A percentile compares a stretch with the other conserved stretches of the same genome.
Evolutionary conservation across 2,797 vertebrate genomes (phyloP).

Genomic region (Spinibarbus caldwelli): DNA sequence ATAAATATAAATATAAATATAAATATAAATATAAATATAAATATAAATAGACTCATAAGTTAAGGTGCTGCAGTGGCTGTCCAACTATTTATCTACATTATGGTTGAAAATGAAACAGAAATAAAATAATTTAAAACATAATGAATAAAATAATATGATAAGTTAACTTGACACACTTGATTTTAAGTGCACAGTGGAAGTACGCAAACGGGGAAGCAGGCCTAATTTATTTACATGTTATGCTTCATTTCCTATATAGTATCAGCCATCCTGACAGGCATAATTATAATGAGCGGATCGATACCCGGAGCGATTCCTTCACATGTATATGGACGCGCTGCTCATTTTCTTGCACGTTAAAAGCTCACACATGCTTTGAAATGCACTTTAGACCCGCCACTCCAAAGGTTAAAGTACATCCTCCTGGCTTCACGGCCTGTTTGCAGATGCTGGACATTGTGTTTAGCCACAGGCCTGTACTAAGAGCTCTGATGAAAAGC

Average conservation of each 20-base stretch:
- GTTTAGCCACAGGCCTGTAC: slow-evolving; percentile 51
- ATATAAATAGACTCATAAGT: too few relatives aligned
- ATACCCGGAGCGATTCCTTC: slow-evolving; percentile 14
- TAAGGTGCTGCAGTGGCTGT: too few relatives aligned
- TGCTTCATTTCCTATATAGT: slow-evolving; percentile 11
- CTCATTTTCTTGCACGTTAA: slow-evolving; percentile 28
- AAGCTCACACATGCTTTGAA: slow-evolving; percentile 45
- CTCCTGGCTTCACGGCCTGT: slow-evolving; percentile 24
- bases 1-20: too few relatives aligned
- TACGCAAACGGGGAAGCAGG: neutral
- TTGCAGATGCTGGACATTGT: slow-evolving; percentile 29
- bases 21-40: neutral
- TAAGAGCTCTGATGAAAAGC: slow-evolving; percentile 74
- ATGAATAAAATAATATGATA: neutral
- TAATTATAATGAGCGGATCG: slow-evolving; percentile 2
- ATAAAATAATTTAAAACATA: neutral
- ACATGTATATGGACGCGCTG: neutral
- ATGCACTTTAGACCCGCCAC: slow-evolving; percentile 52
- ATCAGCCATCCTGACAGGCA: neutral
- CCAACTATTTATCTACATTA: neutral
- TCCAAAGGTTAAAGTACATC: slow-evolving; percentile 32
- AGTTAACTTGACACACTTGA: neutral
- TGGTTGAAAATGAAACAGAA: neutral
- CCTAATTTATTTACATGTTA: neutral
- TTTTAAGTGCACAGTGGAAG: neutral